Evolutionary conservation across 2,797 vertebrate species (phyloP), one percentile per base, ranked within the genome.

Genomic region (Phataginus tricuspis): DNA sequence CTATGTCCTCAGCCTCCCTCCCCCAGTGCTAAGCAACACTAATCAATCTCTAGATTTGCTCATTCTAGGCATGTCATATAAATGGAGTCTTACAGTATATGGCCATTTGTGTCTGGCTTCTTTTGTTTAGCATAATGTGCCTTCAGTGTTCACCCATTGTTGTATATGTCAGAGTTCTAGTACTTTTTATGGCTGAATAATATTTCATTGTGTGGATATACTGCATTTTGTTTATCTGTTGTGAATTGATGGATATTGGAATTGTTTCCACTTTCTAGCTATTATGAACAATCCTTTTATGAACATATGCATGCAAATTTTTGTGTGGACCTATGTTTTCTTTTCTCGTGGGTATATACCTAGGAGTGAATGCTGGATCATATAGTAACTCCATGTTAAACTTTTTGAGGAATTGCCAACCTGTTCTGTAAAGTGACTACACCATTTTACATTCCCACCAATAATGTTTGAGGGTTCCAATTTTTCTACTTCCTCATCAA

Each of bases 141-240:
- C 78, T 94, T 96, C 27, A 86, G 11, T 74, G 23, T 57, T 90
- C 69, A 61, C 78, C 19, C 16, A 2, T 80, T 77, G 25, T 75
- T 59, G 31, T 34, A 19, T 84, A 49, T 95, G 39, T 83, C 71
- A 61, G 39, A 91, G 71, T 72, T 92, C 92, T 4, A 63, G 83
- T 87, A 7, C 37, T 95, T 90, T 94, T 75, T 78, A 64, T 95
- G 82, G 45, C 51, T 75, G 21, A 85, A 6, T 96, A 72, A 63
- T 87, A 75, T 51, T 86, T 18, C 72, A 14, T 31, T n/a, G 11
- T 69, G 9, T 19, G 10, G 23, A 49, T 79, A 37, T 88, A 37
- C 16, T 25, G 31, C 59, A 61, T 83, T 89, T 68, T 91, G 5
- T 71, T 90, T 68, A 83, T 74, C 59, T 9, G 49, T 53, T 69